These are phyloP conservation scores for Dendrocincla tyrannina DNA, from an alignment of 2,797 vertebrate genomes.

Conservation along the genomic window DNA sequence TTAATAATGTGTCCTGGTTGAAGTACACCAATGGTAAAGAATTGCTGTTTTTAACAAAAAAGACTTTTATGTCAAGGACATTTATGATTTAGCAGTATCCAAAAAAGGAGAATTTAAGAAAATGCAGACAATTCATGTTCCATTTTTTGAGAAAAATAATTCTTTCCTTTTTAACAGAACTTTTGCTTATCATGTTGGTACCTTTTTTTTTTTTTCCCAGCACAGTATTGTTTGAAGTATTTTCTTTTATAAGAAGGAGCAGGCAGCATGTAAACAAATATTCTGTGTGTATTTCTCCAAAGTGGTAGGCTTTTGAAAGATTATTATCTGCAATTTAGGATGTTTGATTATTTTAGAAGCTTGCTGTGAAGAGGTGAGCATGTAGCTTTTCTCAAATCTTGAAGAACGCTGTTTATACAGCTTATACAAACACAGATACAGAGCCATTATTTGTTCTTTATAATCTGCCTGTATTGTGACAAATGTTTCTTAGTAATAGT, in stretches of 20 bases:
- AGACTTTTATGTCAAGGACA: not conserved
- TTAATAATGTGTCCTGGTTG: constrained; percentile 15
- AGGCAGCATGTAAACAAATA: not conserved
- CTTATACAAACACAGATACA: not conserved
- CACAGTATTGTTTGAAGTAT: not conserved
- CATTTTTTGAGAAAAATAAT: not conserved
- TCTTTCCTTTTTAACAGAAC: not conserved
- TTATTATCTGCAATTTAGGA: not conserved
- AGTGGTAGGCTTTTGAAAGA: not conserved
- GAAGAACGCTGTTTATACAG: not conserved
- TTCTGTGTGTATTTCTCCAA: not conserved
- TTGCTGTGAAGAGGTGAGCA: not conserved
- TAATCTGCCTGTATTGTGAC: not conserved
- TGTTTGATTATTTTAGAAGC: not conserved
- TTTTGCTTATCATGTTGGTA: not conserved
- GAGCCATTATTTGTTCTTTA: not conserved
- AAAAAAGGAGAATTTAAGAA: not conserved
- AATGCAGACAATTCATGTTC: not conserved
- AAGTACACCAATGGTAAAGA: not conserved
- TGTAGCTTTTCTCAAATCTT: not conserved
- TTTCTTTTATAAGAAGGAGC: not conserved
- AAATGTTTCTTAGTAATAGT: not conserved
- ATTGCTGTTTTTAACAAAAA: not conserved
- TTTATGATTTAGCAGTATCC: not conserved
- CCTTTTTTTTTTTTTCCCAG: not conserved